A percentile compares a stretch with the other conserved stretches of the same genome.
Conservation (phyloP, 1,140 invertebrate genomes). For the Mamestra configurata region DNA sequence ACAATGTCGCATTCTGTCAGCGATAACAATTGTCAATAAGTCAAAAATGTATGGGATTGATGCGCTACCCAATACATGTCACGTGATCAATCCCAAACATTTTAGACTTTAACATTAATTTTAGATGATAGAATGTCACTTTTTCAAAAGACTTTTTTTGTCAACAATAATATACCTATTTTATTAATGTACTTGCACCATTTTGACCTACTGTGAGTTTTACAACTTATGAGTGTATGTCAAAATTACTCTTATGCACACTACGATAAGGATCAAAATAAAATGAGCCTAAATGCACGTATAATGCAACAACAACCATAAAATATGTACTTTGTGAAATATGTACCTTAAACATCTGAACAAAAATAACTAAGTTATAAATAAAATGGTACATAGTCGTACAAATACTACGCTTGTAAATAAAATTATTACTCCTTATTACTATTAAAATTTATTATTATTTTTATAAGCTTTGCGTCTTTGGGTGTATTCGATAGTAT, state of each 20-base stretch:
- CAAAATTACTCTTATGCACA: neutral
- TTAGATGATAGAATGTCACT: too few relatives aligned
- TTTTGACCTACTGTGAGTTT: too few relatives aligned
- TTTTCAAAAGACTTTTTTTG: too few relatives aligned
- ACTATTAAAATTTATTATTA: slow-evolving; percentile 24
- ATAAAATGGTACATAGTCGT: slow-evolving; percentile 1
- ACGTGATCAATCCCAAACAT: neutral
- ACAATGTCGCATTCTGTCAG: too few relatives aligned
- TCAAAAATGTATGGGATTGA: too few relatives aligned
- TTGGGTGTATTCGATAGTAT: slow-evolving; percentile 63
- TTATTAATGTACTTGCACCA: neutral
- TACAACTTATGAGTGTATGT: neutral
- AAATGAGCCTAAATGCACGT: neutral
- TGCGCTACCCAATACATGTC: too few relatives aligned
- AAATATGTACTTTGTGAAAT: neutral
- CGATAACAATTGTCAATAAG: too few relatives aligned
- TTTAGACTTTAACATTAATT: too few relatives aligned
- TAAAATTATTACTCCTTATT: slow-evolving; percentile 28
- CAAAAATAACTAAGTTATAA: slow-evolving; percentile 9
- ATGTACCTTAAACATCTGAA: slow-evolving; percentile 30
- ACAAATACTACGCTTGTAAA: slow-evolving; percentile 17
- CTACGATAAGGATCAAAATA: neutral
- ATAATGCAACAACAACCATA: neutral
- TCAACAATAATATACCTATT: too few relatives aligned
- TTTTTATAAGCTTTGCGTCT: slow-evolving; percentile 62